phyloP scores from a whole-genome alignment of 2,888 invertebrate genomes.

The Neuroscelio doddi region DNA sequence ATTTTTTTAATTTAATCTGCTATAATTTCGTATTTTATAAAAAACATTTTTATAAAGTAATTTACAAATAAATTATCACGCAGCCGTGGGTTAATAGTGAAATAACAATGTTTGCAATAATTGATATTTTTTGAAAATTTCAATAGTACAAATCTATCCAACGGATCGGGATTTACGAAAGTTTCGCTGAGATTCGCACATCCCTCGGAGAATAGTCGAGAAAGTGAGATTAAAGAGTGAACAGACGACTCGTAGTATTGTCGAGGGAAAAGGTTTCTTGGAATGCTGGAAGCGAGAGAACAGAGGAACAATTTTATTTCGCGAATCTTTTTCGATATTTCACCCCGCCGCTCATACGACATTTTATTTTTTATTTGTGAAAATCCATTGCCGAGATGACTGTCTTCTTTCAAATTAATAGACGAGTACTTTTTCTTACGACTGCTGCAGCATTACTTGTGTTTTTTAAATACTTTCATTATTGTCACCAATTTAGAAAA shows the following conservation, averaged over 20 bases:
- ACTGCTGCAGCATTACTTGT: too few relatives aligned
- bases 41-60: too few relatives aligned
- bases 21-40: too few relatives aligned
- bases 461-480: too few relatives aligned
- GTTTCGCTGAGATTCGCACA: background rate
- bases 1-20: too few relatives aligned
- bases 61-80: too few relatives aligned
- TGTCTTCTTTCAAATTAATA: slow-evolving; percentile 9
- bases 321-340: slow-evolving; percentile 41
- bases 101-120: too few relatives aligned
- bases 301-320: slow-evolving; percentile 42
- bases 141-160: too few relatives aligned
- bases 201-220: slow-evolving; percentile 31
- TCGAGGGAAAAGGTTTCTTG: slow-evolving; percentile 22
- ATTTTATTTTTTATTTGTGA: slow-evolving; percentile 31
- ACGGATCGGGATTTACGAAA: too few relatives aligned
- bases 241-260: slow-evolving; percentile 44
- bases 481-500: background rate
- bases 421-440: too few relatives aligned
- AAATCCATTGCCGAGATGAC: slow-evolving; percentile 23
- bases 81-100: too few relatives aligned
- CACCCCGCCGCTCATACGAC: slow-evolving; percentile 28
- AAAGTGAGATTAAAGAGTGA: slow-evolving; percentile 45
- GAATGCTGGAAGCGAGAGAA: slow-evolving; percentile 24
- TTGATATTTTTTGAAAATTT: too few relatives aligned